Evolutionary conservation across 2,888 invertebrate species (phyloP).

Genomic region (Limnephilus auricula): DNA sequence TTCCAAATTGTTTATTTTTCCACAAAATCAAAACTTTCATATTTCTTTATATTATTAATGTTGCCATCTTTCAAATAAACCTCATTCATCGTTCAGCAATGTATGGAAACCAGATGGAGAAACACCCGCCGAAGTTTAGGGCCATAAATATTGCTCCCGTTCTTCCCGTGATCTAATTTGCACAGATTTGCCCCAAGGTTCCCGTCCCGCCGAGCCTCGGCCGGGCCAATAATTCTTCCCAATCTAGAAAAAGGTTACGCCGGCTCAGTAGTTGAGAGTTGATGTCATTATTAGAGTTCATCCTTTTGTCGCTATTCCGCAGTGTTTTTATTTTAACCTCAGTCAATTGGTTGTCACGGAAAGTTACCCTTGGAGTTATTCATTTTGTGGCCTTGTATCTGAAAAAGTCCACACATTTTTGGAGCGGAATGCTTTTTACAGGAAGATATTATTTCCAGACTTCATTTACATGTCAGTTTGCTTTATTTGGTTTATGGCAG

Average conservation of each 20-base stretch:
- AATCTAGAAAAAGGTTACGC: slow-evolving; percentile 62
- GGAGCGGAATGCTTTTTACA: not conserved
- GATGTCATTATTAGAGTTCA: slow-evolving; percentile 64
- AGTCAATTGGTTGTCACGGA: not conserved
- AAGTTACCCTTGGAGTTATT: slow-evolving; percentile 22
- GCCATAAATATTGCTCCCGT: slow-evolving; percentile 60
- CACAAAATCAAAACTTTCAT: not conserved
- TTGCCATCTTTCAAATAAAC: not conserved
- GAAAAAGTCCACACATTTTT: not conserved
- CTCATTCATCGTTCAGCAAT: not conserved
- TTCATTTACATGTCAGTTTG: not conserved
- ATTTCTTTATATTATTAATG: not conserved
- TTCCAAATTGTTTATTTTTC: not conserved
- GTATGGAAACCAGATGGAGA: slow-evolving; percentile 52
- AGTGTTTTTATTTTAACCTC: slow-evolving; percentile 54
- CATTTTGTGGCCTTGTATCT: slow-evolving; percentile 10
- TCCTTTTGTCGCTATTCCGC: slow-evolving; percentile 53
- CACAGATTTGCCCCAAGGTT: slow-evolving; percentile 64
- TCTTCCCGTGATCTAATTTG: slow-evolving; percentile 66
- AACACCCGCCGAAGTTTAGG: slow-evolving; percentile 31
- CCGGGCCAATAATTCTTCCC: slow-evolving; percentile 62
- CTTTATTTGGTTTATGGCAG: not conserved
- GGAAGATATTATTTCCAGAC: not conserved
- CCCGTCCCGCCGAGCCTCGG: slow-evolving; percentile 54
- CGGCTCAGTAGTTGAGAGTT: slow-evolving; percentile 59